phyloP scores from a whole-genome alignment of 2,113 vertebrate species.

The Orthonyx spaldingii region DNA sequence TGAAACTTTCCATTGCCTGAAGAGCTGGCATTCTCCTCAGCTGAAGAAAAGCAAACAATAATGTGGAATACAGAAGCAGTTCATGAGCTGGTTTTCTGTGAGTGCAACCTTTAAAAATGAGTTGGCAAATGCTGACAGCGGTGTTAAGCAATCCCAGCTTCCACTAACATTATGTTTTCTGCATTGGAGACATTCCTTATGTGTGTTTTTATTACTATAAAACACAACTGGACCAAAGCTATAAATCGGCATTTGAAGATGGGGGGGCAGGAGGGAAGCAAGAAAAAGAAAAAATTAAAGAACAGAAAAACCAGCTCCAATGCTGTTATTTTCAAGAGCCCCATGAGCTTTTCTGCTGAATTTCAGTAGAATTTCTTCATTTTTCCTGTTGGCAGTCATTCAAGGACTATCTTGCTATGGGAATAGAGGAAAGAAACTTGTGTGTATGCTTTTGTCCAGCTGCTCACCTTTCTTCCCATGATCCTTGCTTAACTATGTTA shows the following conservation, averaged over 20 bases:
- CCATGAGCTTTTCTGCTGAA: not conserved
- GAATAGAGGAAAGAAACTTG: not conserved
- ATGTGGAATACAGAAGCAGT: not conserved
- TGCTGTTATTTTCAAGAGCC: not conserved
- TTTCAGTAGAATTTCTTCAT: not conserved
- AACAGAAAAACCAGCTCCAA: not conserved
- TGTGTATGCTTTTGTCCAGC: not conserved
- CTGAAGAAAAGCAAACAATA: not conserved
- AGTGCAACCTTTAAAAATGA: not conserved
- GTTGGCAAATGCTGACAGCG: not conserved
- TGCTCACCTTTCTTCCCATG: not conserved
- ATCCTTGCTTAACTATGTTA: not conserved
- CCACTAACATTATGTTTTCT: not conserved
- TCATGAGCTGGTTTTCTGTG: not conserved
- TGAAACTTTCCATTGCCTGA: not conserved
- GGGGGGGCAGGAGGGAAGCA: rapidly evolving
- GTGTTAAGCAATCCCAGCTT: not conserved
- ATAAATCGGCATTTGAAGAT: not conserved
- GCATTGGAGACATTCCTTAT: not conserved
- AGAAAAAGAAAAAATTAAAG: not conserved
- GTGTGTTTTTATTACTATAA: not conserved
- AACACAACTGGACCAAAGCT: not conserved
- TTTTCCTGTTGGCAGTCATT: not conserved
- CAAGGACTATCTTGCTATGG: not conserved
- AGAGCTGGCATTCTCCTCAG: not conserved